phyloP scores from a whole-genome alignment of 2,797 vertebrate species.

The Florisuga fusca region DNA sequence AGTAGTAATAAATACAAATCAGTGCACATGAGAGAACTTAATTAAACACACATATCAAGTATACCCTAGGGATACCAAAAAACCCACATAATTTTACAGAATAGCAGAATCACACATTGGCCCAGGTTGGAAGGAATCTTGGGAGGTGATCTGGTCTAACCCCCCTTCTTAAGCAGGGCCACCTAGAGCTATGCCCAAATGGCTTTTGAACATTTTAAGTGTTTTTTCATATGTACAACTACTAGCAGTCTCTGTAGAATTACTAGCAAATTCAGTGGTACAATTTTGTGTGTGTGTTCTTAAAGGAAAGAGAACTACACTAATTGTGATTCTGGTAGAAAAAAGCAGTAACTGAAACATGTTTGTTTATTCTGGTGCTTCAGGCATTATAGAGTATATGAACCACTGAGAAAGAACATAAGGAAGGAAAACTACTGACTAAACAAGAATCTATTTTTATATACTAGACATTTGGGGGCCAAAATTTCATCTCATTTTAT shows the following conservation, averaged over 20 bases:
- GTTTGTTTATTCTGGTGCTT: neutral
- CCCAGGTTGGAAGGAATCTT: neutral
- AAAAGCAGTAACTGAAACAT: neutral
- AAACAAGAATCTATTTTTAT: neutral
- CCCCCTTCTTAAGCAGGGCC: neutral
- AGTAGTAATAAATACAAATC: neutral
- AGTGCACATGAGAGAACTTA: neutral
- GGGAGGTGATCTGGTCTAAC: neutral
- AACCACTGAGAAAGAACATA: neutral
- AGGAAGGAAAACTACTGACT: neutral
- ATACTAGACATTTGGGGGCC: neutral
- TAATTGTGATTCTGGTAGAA: neutral
- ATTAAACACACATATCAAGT: neutral
- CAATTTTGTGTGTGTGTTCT: neutral
- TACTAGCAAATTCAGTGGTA: neutral
- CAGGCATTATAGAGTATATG: neutral
- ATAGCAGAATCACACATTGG: neutral
- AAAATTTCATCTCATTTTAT: neutral
- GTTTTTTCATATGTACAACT: no score
- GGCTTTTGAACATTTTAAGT: neutral
- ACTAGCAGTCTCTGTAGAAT: neutral
- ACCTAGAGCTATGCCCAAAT: neutral
- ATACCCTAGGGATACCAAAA: neutral
- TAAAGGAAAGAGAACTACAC: neutral
- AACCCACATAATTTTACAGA: neutral